A percentile compares a stretch with the other conserved stretches of the same genome.
These are phyloP conservation scores for Phodopus roborovskii DNA, from an alignment of 2,113 vertebrate genomes.

Conservation along the genomic window DNA sequence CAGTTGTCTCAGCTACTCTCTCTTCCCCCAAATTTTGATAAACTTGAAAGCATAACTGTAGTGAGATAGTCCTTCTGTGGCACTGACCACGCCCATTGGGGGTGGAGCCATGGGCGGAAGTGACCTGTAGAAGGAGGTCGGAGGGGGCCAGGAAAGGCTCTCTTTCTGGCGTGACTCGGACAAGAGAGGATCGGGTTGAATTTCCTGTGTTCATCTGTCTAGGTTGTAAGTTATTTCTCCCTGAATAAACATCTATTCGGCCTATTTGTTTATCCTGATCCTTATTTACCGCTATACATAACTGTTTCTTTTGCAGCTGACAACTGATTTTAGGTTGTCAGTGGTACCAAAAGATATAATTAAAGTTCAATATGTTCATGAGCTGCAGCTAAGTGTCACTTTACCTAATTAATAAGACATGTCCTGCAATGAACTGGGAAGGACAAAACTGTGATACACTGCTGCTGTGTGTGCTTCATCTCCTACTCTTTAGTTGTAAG, in stretches of 20 bases:
- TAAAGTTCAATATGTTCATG: neutral
- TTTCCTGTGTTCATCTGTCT: too few species aligned
- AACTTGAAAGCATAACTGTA: neutral
- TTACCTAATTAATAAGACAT: slow-evolving; percentile 33
- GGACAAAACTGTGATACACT: neutral
- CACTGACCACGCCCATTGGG: too few species aligned
- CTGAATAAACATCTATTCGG: too few species aligned
- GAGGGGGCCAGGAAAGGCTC: too few species aligned
- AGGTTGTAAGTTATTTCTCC: too few species aligned
- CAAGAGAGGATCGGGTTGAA: too few species aligned
- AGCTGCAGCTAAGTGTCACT: neutral
- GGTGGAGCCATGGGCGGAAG: too few species aligned
- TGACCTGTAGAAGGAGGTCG: too few species aligned
- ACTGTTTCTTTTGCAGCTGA: neutral
- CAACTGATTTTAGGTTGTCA: slow-evolving; percentile 21
- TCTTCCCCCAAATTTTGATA: neutral
- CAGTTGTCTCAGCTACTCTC: neutral
- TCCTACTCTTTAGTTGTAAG: slow-evolving; percentile 4
- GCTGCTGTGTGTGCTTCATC: neutral
- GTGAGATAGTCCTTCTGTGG: too few species aligned
- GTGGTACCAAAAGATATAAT: neutral
- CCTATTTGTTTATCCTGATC: too few species aligned
- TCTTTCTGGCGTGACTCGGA: too few species aligned
- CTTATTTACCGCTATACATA: too few species aligned
- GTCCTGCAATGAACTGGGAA: neutral